Conservation (phyloP, 2,113 vertebrate species). For the Hystrix brachyura region DNA sequence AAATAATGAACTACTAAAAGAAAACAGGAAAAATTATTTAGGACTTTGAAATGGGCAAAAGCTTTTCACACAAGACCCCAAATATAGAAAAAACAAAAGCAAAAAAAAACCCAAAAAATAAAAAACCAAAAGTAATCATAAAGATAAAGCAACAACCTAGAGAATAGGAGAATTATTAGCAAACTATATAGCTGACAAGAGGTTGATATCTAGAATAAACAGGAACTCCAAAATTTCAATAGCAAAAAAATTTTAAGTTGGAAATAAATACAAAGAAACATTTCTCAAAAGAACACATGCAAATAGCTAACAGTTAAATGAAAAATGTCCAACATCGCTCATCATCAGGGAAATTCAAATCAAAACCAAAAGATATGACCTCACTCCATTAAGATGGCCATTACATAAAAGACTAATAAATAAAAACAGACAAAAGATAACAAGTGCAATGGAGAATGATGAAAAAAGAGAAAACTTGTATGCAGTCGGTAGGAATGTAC, state of each 20-base stretch:
- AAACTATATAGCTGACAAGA: background rate
- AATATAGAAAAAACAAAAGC: background rate
- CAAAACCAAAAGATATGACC: no score
- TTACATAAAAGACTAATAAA: background rate
- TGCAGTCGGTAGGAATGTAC: no score
- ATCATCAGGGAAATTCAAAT: no score
- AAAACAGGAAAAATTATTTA: background rate
- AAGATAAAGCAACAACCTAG: background rate
- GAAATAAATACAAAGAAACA: background rate
- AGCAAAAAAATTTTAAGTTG: background rate
- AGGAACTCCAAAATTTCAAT: background rate
- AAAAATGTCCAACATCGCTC: no score
- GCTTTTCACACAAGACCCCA: background rate
- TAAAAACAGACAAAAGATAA: background rate
- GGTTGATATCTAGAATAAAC: background rate
- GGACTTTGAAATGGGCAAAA: background rate
- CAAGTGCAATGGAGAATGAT: background rate
- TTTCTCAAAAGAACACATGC: background rate
- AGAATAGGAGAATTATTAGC: background rate
- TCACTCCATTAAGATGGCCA: no score
- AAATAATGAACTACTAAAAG: background rate
- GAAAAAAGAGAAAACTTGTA: background rate
- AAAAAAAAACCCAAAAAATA: background rate
- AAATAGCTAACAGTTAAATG: background rate
- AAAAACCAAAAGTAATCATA: background rate